Base-by-base conservation (phyloP, 2,113 vertebrate genomes). In the Prinia subflava region DNA sequence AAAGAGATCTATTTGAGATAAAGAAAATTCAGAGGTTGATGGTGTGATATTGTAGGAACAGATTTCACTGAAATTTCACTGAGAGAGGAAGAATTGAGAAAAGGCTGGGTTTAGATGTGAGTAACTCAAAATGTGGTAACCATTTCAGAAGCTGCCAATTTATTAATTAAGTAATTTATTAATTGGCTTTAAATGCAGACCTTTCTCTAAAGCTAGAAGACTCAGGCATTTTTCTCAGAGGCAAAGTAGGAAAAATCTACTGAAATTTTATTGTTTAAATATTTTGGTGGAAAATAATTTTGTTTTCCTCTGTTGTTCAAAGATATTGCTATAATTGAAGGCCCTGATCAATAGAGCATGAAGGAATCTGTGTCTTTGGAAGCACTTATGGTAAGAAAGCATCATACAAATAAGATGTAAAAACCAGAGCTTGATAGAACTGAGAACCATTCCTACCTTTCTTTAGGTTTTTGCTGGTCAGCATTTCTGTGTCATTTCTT, bases 141-240 rank as follows among this genome's bases (percentile, higher is more conserved):
- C 49, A 68, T 87, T 91, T 91, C 77, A 76, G 57, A 42, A 89
- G 53, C 31, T 95, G 87, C 73, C 69, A 95, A 37, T 94, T 87
- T 2, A 75, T 92, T 92, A 90, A 95, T 79, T 95, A 92, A 68
- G 52, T 78, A 27, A 67, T 89, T 81, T 83, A 67, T 78, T 87
- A 64, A 42, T 64, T 96, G 44, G 69, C 80, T 94, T 89, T 84
- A 94, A 89, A 84, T n/a, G 91, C 49, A 84, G 76, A 67, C 49
- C 37, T 84, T 94, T 91, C 57, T 75, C 15, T 68, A 74, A 79
- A 91, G 44, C 60, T 82, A 46, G 28, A 87, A 91, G 35, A 89
- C 84, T 57, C 44, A 87, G 44, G 53, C 18, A 20, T 84, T 82
- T 84, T 91, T 30, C 41, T 87, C 19, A 68, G 77, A 88, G 77